Conservation (phyloP, 2,113 vertebrate species). For the Gyps fulvus region DNA sequence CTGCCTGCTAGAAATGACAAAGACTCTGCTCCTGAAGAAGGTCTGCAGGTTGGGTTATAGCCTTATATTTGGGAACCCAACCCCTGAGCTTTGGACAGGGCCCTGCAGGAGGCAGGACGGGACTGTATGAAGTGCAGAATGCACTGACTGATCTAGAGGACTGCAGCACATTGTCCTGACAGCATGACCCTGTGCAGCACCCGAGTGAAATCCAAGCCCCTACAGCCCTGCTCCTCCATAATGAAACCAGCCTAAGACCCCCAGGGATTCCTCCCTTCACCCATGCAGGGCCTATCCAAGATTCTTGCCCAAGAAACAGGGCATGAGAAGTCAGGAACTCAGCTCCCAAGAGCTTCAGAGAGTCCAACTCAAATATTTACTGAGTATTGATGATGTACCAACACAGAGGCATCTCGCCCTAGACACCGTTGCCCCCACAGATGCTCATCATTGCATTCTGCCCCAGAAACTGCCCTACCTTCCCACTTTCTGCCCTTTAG, state of each 20-base stretch:
- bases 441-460: accelerated
- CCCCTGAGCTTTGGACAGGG: not conserved
- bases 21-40: not conserved
- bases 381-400: no score
- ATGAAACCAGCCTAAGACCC: not conserved
- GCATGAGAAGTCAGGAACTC: not conserved
- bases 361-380: not conserved
- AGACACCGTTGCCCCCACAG: not conserved
- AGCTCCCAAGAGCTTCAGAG: not conserved
- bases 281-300: not conserved
- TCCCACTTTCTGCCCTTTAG: not conserved
- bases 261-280: not conserved
- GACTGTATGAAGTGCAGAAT: not conserved
- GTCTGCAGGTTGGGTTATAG: not conserved
- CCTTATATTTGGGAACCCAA: not conserved
- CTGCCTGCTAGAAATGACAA: not conserved
- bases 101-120: not conserved
- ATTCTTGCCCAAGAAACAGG: not conserved
- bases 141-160: not conserved
- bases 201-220: not conserved
- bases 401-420: not conserved
- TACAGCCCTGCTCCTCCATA: not conserved
- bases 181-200: not conserved
- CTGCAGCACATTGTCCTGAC: not conserved
- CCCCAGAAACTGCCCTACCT: not conserved